Percentiles rank a stretch among this genome's conserved stretches.
Evolutionary conservation across 2,888 invertebrate species (phyloP).

Genomic region (Frankliniella fusca): DNA sequence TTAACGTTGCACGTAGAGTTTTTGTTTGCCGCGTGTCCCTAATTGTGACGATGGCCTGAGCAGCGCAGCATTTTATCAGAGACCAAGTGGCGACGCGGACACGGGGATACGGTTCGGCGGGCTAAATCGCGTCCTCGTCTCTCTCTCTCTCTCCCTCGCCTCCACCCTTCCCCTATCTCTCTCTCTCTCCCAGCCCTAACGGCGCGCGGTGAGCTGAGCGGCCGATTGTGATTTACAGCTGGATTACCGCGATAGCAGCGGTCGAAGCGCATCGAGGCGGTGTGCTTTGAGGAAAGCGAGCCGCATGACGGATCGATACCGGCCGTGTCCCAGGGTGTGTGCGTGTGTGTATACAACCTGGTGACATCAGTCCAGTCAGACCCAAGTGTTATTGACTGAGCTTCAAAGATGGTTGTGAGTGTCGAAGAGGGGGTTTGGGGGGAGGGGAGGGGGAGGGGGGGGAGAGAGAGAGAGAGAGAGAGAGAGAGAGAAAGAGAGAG

Average conservation of each 20-base stretch:
- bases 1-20: no score
- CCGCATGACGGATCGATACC: background rate
- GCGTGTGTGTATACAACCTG: background rate
- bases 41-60: no score
- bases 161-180: no score
- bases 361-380: constrained; percentile 4
- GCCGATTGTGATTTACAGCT: constrained; percentile 22
- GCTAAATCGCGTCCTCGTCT: no score
- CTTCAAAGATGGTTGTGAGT: background rate
- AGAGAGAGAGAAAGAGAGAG: background rate
- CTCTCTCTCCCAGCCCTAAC: no score
- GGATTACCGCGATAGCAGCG: constrained; percentile 21
- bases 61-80: no score
- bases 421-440: no score
- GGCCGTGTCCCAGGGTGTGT: background rate
- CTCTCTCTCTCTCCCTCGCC: no score
- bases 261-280: background rate
- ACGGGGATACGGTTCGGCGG: background rate
- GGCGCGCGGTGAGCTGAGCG: background rate
- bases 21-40: no score
- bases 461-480: background rate
- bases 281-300: background rate
- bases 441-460: no score
- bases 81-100: background rate
- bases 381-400: background rate